phyloP scores from a whole-genome alignment of 2,797 vertebrate species.

The Enteromius anoplus region DNA sequence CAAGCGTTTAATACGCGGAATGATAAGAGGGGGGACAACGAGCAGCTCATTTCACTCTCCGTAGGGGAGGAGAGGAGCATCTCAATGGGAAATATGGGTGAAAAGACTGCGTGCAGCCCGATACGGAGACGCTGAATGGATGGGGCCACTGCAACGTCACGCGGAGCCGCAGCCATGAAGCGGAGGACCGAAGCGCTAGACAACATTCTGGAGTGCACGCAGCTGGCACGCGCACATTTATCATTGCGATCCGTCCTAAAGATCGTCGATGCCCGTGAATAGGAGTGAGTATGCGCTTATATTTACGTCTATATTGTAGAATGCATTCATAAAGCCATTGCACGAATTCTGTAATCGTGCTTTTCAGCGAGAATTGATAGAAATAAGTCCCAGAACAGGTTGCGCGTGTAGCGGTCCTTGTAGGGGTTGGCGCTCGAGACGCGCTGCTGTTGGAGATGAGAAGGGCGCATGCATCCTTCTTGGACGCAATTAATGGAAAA shows the following conservation, averaged over 20 bases:
- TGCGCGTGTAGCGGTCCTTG: conserved; percentile 34
- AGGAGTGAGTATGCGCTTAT: conserved; percentile 72
- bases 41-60: conserved; percentile 62
- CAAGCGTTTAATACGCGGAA: conserved; percentile 68
- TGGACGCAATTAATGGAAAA: background rate
- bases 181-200: conserved; percentile 70
- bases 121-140: conserved; percentile 84
- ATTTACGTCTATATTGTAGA: background rate
- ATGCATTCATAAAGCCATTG: background rate
- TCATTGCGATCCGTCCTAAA: conserved; percentile 58
- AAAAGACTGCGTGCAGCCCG: conserved; percentile 74
- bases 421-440: conserved; percentile 14
- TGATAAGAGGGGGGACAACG: conserved; percentile 62
- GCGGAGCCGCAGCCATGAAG: conserved; percentile 78
- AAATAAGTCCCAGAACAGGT: conserved; percentile 3
- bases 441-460: conserved; percentile 3
- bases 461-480: conserved; percentile 24
- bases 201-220: conserved; percentile 72
- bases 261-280: conserved; percentile 52
- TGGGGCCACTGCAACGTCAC: conserved; percentile 84
- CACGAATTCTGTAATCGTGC: background rate
- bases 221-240: conserved; percentile 64
- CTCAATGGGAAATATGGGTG: conserved; percentile 74
- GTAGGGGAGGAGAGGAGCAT: conserved; percentile 67
- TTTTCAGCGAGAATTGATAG: background rate